Evolutionary conservation across 2,797 vertebrate species (phyloP).

Genomic region (Alosa sapidissima): DNA sequence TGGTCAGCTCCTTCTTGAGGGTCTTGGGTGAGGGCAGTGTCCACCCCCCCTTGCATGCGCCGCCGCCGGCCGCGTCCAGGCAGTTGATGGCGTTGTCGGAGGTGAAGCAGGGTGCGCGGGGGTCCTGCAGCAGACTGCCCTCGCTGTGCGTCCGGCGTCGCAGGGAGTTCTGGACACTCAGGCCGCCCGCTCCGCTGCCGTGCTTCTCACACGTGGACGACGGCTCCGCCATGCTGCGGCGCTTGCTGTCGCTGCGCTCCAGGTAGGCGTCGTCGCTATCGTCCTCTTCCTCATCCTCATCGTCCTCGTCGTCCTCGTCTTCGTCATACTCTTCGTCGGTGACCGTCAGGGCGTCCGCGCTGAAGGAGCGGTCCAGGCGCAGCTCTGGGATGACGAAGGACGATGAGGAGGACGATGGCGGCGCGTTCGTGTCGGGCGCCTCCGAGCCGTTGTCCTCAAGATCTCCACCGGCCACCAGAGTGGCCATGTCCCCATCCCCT

Average conservation of each 20-base stretch:
- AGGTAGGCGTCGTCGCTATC: conserved; percentile 84
- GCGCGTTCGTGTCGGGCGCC: conserved; percentile 69
- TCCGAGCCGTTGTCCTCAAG: conserved; percentile 39
- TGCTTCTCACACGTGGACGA: conserved; percentile 74
- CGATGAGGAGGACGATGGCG: conserved; percentile 74
- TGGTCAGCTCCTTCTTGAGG: conserved; percentile 90
- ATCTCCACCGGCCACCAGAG: conserved; percentile 45
- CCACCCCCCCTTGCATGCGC: conserved; percentile 73
- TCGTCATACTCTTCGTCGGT: conserved; percentile 73
- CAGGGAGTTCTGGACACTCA: conserved; percentile 88
- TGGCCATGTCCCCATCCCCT: conserved; percentile 48
- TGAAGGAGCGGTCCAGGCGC: conserved; percentile 85
- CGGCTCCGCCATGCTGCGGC: conserved; percentile 89
- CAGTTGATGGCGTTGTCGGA: conserved; percentile 93
- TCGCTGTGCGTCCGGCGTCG: conserved; percentile 93
- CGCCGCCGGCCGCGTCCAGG: conserved; percentile 72
- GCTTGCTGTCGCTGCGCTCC: conserved; percentile 78
- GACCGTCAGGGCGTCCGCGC: conserved; percentile 70
- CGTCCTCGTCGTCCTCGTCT: conserved; percentile 78
- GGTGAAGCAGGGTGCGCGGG: conserved; percentile 83
- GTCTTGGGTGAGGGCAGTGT: conserved; percentile 88
- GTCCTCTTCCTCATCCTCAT: conserved; percentile 77
- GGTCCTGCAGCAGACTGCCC: conserved; percentile 91
- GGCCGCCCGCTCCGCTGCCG: conserved; percentile 67
- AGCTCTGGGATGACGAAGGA: conserved; percentile 88